Conservation (phyloP, 2,113 vertebrate species). For the Paradoxurus hermaphroditus region DNA sequence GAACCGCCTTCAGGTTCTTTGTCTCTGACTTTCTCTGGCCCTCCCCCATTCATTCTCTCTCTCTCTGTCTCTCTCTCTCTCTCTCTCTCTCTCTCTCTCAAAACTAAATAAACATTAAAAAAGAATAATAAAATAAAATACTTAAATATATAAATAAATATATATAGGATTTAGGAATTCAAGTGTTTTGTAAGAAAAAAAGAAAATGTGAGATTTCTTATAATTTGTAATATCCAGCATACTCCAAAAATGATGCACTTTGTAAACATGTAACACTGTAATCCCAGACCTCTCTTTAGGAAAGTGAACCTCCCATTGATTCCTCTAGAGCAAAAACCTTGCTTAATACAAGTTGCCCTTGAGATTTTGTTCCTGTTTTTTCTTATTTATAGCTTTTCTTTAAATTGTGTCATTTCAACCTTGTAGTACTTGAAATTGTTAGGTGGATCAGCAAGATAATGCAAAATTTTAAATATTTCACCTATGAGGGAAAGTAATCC, state of each 20-base stretch:
- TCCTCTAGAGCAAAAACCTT: neutral
- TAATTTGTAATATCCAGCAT: neutral
- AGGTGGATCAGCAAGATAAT: neutral
- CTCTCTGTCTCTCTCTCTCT: too few relatives aligned
- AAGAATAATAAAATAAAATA: too few relatives aligned
- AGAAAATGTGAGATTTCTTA: neutral
- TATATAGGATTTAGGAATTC: conserved; percentile 11
- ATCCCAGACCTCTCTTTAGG: neutral
- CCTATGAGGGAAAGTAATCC: neutral
- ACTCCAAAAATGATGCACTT: neutral
- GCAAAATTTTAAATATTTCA: conserved; percentile 6
- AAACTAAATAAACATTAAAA: too few relatives aligned
- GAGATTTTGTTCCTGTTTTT: neutral
- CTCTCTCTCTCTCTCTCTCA: too few relatives aligned
- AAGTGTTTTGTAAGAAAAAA: neutral
- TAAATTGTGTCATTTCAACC: conserved; percentile 9
- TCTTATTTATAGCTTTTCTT: conserved; percentile 22
- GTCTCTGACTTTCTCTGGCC: too few relatives aligned
- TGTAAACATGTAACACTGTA: neutral
- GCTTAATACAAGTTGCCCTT: neutral
- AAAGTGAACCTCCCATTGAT: neutral
- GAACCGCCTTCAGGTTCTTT: too few relatives aligned
- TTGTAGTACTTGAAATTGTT: neutral
- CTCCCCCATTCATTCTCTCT: too few relatives aligned
- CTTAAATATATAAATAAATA: neutral